These are phyloP conservation scores for Macrotis lagotis DNA, from an alignment of 2,113 vertebrate genomes.

Conservation along the genomic window DNA sequence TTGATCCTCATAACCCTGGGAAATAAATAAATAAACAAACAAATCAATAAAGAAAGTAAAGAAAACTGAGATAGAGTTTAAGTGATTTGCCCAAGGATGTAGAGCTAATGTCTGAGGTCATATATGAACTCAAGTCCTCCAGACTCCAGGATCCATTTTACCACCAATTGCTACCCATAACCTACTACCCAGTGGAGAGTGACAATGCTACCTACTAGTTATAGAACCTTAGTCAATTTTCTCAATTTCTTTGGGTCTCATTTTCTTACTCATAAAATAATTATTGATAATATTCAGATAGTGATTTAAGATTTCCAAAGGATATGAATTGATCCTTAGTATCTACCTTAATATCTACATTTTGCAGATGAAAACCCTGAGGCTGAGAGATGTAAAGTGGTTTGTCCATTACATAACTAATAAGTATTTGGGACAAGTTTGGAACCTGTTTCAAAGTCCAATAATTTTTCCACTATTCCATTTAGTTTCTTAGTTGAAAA, in stretches of 20 bases:
- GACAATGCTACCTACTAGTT: background rate
- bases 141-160: background rate
- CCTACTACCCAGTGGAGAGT: background rate
- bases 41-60: too few relatives aligned
- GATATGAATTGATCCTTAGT: background rate
- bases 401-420: background rate
- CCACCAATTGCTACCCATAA: background rate
- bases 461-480: background rate
- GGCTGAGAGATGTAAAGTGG: background rate
- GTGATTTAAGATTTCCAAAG: background rate
- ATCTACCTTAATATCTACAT: background rate
- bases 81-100: background rate
- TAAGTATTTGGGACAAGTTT: background rate
- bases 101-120: background rate
- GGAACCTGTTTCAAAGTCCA: background rate
- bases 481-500: background rate
- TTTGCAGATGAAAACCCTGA: background rate
- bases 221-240: background rate
- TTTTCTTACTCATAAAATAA: background rate
- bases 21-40: too few relatives aligned
- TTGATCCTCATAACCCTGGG: background rate
- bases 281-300: background rate
- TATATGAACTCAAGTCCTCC: background rate
- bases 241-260: background rate
- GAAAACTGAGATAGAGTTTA: background rate